Evolutionary conservation across 2,797 vertebrate species (phyloP).

Genomic region (Takifugu ocellatus): DNA sequence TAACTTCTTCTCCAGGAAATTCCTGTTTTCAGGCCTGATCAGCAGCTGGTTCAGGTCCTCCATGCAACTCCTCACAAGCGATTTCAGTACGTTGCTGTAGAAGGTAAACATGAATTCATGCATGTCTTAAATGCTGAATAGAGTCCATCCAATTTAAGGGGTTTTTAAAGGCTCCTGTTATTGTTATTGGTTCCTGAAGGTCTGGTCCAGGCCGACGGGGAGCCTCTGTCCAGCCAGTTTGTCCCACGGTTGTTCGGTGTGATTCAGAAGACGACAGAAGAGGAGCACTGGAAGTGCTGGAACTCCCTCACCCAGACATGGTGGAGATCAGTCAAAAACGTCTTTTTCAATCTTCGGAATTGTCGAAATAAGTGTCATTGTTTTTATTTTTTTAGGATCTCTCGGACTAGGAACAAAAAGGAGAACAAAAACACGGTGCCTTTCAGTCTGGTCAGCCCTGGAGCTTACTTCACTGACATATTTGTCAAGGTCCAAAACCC

Average conservation of each 20-base stretch:
- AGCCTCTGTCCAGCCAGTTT: constrained; percentile 70
- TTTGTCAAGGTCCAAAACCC: constrained; percentile 67
- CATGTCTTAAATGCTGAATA: not conserved
- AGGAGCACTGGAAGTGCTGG: constrained; percentile 72
- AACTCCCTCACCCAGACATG: constrained; percentile 60
- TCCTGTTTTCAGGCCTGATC: constrained; percentile 69
- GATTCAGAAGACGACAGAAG: constrained; percentile 64
- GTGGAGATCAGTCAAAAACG: constrained; percentile 30
- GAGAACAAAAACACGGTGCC: constrained; percentile 69
- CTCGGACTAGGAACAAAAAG: constrained; percentile 47
- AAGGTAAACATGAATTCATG: constrained; percentile 59
- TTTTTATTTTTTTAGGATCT: constrained; percentile 53
- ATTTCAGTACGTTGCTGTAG: constrained; percentile 76
- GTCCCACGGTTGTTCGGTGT: constrained; percentile 71
- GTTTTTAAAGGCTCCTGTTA: not conserved
- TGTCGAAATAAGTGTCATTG: not conserved
- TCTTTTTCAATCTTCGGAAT: not conserved
- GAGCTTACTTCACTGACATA: constrained; percentile 45
- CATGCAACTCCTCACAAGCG: constrained; percentile 53
- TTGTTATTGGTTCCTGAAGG: constrained; percentile 52
- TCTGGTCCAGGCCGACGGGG: constrained; percentile 66
- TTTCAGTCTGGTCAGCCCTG: constrained; percentile 68
- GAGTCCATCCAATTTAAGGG: not conserved
- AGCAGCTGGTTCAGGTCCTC: constrained; percentile 63
- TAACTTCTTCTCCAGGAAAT: constrained; percentile 57